Evolutionary conservation across 2,888 invertebrate species (phyloP), one percentile per base, ranked within the genome.

Genomic region (Ennomos erosarius): DNA sequence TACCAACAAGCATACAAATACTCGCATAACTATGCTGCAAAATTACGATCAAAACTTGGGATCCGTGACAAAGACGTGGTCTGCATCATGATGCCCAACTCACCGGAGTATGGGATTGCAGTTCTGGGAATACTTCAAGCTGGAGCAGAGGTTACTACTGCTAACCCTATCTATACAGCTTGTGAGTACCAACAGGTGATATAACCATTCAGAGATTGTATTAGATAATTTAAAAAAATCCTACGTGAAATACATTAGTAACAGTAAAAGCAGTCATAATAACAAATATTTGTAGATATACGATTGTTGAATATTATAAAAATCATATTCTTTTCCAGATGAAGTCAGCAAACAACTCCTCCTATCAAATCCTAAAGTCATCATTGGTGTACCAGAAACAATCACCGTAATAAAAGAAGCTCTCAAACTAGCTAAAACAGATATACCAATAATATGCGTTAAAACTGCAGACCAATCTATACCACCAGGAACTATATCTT

Each of bases 121-220:
- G 75, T 93, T 1, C 75, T 96, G 38, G 96, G 95, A 0, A 86
- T 93, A 33, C 73, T 95, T 8, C 94, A 95, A 71, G 95, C 95
- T 10, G 95, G 95, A 0, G 84, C 95, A 8, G 76, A 93, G 46
- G 92, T 94, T 1, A 95, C 96, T 1, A 95, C 96, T 0, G 89
- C 95, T 5, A 96, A 96, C 88, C 95, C 96, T 4, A 81, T 93
- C 59, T 96, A 96, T 71, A 96, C 95, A 13, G 75, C 93, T 63
- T 88, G 93, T 93, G 75, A 82, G 85, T 81, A 49, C 26, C 6
- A 26, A 3, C 26, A 26, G 26, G 26, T 26, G 26, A 5, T 26
- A 26, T 3, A 26, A 2, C 26, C 26, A 0, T 26, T 26, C 6
- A 26, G 26, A 6, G 6, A 6, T 26, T 4, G 26, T 4, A 3